Percentiles rank a stretch among this genome's conserved stretches.
These are phyloP conservation scores for Uria aalge DNA, from an alignment of 2,113 vertebrate genomes.

Conservation along the genomic window DNA sequence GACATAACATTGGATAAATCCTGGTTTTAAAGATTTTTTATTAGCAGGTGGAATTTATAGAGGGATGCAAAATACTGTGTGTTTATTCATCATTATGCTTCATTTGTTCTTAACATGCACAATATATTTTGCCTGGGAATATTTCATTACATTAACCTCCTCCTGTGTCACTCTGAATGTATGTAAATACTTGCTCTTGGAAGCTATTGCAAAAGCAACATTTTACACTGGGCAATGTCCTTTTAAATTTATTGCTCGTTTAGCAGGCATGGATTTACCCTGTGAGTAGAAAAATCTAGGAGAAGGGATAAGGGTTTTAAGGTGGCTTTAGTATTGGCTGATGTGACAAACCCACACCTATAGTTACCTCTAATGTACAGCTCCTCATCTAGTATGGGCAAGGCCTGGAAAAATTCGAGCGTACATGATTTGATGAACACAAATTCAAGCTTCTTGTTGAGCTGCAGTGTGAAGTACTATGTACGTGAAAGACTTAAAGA, in stretches of 20 bases:
- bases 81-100: not conserved
- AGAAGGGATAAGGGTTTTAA: not conserved
- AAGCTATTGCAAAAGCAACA: not conserved
- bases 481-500: not conserved
- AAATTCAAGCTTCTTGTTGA: not conserved
- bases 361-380: not conserved
- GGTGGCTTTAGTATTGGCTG: not conserved
- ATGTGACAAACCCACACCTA: not conserved
- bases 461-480: not conserved
- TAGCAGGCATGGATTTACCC: not conserved
- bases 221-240: not conserved
- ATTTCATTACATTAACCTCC: not conserved
- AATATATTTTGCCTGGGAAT: not conserved
- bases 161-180: not conserved
- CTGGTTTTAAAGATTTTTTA: not conserved
- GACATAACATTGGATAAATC: not conserved
- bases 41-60: not conserved
- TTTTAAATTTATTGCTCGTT: not conserved
- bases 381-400: not conserved
- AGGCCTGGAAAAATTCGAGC: not conserved
- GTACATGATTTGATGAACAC: not conserved
- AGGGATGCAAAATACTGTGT: not conserved
- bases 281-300: not conserved
- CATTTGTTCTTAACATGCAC: not conserved
- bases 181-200: not conserved